Evolutionary conservation across 2,888 invertebrate genomes (phyloP).

Genomic region (Acleris emargana): DNA sequence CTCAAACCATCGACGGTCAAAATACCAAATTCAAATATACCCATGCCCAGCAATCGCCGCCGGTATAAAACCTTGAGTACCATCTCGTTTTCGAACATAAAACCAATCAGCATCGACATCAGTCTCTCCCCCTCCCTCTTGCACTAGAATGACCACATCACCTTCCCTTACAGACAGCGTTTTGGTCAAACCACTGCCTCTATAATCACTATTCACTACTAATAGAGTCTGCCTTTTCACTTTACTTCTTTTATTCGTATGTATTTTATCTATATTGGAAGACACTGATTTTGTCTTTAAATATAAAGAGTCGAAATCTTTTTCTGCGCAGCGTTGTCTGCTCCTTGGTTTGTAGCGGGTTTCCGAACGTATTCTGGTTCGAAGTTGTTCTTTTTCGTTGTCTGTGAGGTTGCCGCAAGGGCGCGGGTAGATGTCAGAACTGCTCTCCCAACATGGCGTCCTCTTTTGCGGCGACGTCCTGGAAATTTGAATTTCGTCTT

Average conservation of each 20-base stretch:
- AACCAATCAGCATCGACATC: constrained; percentile 89
- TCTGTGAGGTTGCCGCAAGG: constrained; percentile 93
- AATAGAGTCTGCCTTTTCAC: constrained; percentile 87
- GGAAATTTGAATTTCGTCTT: constrained; percentile 42
- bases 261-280: constrained; percentile 59
- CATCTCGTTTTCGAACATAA: constrained; percentile 88
- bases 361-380: constrained; percentile 87
- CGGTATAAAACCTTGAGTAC: constrained; percentile 90
- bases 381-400: constrained; percentile 87
- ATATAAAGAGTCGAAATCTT: constrained; percentile 88
- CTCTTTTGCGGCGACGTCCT: constrained; percentile 82
- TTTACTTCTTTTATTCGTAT: constrained; percentile 53
- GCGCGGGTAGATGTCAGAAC: constrained; percentile 91
- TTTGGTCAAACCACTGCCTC: constrained; percentile 81
- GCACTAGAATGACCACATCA: constrained; percentile 89
- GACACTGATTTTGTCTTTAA: constrained; percentile 80
- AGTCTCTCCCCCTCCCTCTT: constrained; percentile 64
- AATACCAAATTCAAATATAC: constrained; percentile 80
- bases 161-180: constrained; percentile 87
- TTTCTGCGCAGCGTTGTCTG: constrained; percentile 85
- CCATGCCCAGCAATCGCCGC: constrained; percentile 91
- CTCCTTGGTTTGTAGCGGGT: constrained; percentile 83
- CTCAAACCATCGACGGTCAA: neutral
- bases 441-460: constrained; percentile 91
- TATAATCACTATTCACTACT: constrained; percentile 87